Percentiles rank a stretch among this genome's conserved stretches.
These are phyloP conservation scores for Elysia chlorotica DNA, from an alignment of 1,140 invertebrate genomes.

Conservation along the genomic window DNA sequence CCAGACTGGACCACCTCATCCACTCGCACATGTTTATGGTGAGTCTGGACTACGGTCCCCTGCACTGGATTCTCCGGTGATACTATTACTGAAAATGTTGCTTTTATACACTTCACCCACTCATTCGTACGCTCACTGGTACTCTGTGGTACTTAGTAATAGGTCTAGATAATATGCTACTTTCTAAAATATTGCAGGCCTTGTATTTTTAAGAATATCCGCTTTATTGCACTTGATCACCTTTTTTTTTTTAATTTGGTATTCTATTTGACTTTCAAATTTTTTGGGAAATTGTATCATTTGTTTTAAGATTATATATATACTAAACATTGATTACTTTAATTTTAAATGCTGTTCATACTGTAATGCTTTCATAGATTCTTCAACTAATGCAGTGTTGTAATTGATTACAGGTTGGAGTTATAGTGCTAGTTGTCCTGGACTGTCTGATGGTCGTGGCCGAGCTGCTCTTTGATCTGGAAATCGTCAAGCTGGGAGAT, in stretches of 20 bases:
- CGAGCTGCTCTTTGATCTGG: conserved; percentile 57
- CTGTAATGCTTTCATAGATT: neutral
- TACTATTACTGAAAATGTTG: too few species aligned
- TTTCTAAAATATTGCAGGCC: neutral
- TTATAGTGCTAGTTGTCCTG: conserved; percentile 57
- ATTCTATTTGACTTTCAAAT: neutral
- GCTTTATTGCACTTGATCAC: neutral
- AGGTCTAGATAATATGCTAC: neutral
- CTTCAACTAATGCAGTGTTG: neutral
- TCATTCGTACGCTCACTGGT: neutral
- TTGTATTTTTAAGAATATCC: too few species aligned
- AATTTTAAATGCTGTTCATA: neutral
- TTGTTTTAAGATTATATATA: neutral
- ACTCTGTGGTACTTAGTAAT: neutral
- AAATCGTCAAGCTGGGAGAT: conserved; percentile 41
- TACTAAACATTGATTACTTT: neutral
- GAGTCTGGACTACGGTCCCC: too few species aligned
- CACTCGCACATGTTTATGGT: conserved; percentile 59
- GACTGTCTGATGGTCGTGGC: conserved; percentile 56
- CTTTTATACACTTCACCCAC: neutral
- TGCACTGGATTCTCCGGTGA: too few species aligned
- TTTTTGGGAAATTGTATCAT: neutral
- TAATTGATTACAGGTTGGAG: conserved; percentile 35
- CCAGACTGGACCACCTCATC: conserved; percentile 43
- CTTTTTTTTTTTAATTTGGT: neutral